Evolutionary conservation across 1,140 invertebrate genomes (phyloP), one percentile per base, ranked within the genome.

Genomic region (Micrasema minimum): DNA sequence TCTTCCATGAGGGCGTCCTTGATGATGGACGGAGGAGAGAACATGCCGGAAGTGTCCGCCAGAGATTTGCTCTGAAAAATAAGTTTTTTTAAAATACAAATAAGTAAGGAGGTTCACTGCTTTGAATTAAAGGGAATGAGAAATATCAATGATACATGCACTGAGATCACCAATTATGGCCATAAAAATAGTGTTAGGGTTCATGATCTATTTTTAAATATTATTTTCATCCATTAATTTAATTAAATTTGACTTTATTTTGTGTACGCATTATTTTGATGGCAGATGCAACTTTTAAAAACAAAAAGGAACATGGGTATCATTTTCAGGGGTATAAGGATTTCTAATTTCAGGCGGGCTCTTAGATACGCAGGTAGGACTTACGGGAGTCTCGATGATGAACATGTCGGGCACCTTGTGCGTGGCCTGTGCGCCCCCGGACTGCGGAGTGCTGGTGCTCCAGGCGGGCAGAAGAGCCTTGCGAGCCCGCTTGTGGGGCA

Each of bases 11-110:
- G 81, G 0, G 87, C 86, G 65, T 90, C 84, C 77, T 89, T 88
- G 68, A 89, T 86, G 77, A 95, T 93, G 3, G 92, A 93, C 10
- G 93, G 91, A 1, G 95, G 93, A 1, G 93, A 95, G 77, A 96
- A 95, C 69, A 94, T 81, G 11, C 92, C 88, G 6, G 92, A 94
- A 26, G 90, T 89, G 76, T 93, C 91, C 11, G 87, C 89, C 78
- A 96, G 81, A 51, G 92, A 93, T 85, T 96, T 96, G 80, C 94
- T 96, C 90, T 94, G 86, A 2, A 87, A 88, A 67, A 77, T 48
- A 38, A n/a, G n/a, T 11, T 12, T 7, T 2, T 41, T 41, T 1
- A 41, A n/a, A 12, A 12, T 45, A 71, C 2, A 71, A 70, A 68
- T 22, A 41, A 41, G 14, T n/a, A 12, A 66, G 66, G 18, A 41